A percentile compares a stretch with the other conserved stretches of the same genome.
These are phyloP conservation scores for Drosophila equinoxialis DNA, from an alignment of 1,140 invertebrate genomes.

Conservation along the genomic window DNA sequence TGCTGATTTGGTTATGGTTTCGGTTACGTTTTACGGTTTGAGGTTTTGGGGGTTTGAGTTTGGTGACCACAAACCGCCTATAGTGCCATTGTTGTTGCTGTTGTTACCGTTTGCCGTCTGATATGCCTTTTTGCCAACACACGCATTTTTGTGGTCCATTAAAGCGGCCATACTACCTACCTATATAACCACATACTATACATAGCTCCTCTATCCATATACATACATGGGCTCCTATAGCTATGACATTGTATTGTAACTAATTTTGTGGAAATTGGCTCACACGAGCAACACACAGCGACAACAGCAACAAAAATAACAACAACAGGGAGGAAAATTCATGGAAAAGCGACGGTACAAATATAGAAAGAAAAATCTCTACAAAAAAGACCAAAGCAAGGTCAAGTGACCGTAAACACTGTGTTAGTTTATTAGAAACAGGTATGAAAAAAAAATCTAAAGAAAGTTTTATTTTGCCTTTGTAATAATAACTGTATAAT, in stretches of 20 bases:
- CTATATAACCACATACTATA: background rate
- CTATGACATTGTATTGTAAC: constrained; percentile 24
- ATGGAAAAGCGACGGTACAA: constrained; percentile 62
- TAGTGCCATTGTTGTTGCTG: constrained; percentile 26
- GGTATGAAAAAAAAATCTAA: background rate
- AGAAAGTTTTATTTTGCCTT: too few species aligned
- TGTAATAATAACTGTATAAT: too few species aligned
- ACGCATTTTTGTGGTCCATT: constrained; percentile 75
- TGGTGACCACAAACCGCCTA: constrained; percentile 12
- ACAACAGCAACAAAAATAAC: constrained; percentile 15
- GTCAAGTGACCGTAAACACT: constrained; percentile 45
- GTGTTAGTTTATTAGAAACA: constrained; percentile 33
- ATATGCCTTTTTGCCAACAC: constrained; percentile 59
- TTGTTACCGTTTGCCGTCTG: constrained; percentile 39
- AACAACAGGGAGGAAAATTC: constrained; percentile 43
- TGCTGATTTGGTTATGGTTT: constrained; percentile 42
- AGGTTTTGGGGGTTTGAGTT: constrained; percentile 26
- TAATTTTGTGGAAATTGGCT: constrained; percentile 49
- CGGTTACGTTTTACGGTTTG: constrained; percentile 19
- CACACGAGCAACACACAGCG: constrained; percentile 11
- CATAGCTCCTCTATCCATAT: constrained; percentile 1
- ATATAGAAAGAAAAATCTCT: constrained; percentile 69
- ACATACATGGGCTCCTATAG: background rate
- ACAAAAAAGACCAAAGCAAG: constrained; percentile 78
- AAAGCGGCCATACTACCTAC: constrained; percentile 43